phyloP scores from a whole-genome alignment of 1,140 invertebrate genomes.

The Brachionus koreanus region DNA sequence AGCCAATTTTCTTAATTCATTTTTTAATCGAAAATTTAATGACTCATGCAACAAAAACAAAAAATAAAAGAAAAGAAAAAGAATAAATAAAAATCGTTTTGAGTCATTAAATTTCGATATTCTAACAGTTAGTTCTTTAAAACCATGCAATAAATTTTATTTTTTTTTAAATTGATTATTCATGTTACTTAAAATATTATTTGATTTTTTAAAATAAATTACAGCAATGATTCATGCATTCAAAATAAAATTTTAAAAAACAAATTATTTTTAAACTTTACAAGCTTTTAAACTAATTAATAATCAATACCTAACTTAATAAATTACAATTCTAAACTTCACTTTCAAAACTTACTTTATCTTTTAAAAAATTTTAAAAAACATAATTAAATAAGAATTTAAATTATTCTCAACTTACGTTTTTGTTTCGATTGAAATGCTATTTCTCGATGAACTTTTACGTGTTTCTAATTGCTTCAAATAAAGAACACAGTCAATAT shows the following conservation, averaged over 20 bases:
- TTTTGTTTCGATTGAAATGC: conserved; percentile 10
- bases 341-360: conserved; percentile 9
- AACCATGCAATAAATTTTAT: too few relatives aligned
- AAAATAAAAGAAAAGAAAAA: too few relatives aligned
- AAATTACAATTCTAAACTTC: not conserved
- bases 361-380: not conserved
- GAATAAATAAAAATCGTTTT: too few relatives aligned
- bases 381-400: not conserved
- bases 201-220: not conserved
- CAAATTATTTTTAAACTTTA: not conserved
- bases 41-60: too few relatives aligned
- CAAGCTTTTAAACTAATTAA: too few relatives aligned
- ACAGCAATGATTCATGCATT: not conserved
- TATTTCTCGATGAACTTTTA: not conserved
- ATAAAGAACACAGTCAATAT: not conserved
- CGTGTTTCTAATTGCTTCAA: not conserved
- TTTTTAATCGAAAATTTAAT: not conserved
- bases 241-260: not conserved
- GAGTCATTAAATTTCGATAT: too few relatives aligned
- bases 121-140: too few relatives aligned
- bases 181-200: not conserved
- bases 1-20: not conserved
- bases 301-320: not conserved
- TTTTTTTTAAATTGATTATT: not conserved
- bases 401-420: conserved; percentile 11